Conservation (phyloP, 2,888 invertebrate genomes). For the Cataglyphis cursor region DNA sequence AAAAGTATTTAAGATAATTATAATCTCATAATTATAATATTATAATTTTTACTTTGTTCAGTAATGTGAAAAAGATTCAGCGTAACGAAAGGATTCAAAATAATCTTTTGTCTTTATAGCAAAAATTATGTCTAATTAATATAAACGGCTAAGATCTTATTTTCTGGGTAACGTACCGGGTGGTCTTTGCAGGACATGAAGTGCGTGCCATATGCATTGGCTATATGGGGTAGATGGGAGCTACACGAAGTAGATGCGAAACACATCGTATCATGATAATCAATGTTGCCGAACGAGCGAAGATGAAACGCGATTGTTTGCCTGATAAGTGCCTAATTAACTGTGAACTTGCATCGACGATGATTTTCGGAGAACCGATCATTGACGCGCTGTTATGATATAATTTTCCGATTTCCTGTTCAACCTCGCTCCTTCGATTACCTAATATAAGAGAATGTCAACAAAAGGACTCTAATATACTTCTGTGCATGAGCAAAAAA, state of each 20-base stretch:
- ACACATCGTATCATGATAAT: constrained; percentile 74
- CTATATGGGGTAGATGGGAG: constrained; percentile 66
- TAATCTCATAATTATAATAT: background rate
- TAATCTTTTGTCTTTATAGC: background rate
- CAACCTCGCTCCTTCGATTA: constrained; percentile 68
- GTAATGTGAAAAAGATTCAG: background rate
- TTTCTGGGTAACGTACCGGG: constrained; percentile 78
- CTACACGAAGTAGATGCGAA: constrained; percentile 68
- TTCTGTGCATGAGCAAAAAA: constrained; percentile 69
- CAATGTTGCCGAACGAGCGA: constrained; percentile 73
- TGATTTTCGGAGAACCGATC: constrained; percentile 14
- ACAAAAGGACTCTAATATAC: constrained; percentile 59
- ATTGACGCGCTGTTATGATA: background rate
- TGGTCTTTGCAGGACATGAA: constrained; percentile 77
- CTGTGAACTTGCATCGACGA: background rate
- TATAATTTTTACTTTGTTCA: background rate
- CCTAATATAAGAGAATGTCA: constrained; percentile 50
- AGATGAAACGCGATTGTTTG: constrained; percentile 62
- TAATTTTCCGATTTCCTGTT: constrained; percentile 1
- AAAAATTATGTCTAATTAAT: background rate
- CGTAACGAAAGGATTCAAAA: constrained; percentile 7
- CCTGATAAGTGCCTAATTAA: constrained; percentile 34
- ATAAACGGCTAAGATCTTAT: constrained; percentile 13
- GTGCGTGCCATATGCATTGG: constrained; percentile 80
- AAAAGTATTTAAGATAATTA: background rate